These are phyloP conservation scores for Melangyna quadrimaculata DNA, from an alignment of 2,888 invertebrate genomes.

Conservation along the genomic window DNA sequence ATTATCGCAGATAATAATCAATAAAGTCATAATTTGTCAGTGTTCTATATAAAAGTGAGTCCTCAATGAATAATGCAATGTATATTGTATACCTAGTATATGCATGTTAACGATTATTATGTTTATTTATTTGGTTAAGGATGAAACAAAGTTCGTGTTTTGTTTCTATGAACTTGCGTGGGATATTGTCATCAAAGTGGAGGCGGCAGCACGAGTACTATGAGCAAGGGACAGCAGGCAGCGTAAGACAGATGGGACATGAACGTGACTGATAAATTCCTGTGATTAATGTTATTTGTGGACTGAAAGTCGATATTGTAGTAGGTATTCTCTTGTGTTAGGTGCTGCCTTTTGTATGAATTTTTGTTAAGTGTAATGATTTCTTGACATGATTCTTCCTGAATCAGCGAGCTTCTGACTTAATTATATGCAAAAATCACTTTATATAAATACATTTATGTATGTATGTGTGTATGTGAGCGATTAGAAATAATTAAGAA, in stretches of 20 bases:
- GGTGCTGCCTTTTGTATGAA: background rate
- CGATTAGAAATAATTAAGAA: conserved; percentile 8
- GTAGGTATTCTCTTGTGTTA: background rate
- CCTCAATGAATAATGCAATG: conserved; percentile 47
- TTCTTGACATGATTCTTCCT: conserved; percentile 23
- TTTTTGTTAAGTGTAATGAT: conserved; percentile 47
- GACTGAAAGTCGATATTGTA: conserved; percentile 8
- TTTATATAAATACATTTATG: background rate
- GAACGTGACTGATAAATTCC: conserved; percentile 50
- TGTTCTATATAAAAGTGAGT: conserved; percentile 17
- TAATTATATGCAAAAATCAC: background rate
- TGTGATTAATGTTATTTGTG: conserved; percentile 52
- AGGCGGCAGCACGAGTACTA: background rate
- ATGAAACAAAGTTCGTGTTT: background rate
- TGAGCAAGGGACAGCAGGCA: background rate
- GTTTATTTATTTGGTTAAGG: conserved; percentile 17
- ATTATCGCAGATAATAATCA: conserved; percentile 42
- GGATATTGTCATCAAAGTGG: background rate
- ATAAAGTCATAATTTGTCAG: conserved; percentile 45
- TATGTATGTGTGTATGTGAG: no score
- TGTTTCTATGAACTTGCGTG: background rate
- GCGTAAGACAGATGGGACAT: conserved; percentile 40
- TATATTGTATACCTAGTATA: no score
- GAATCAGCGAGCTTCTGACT: conserved; percentile 19
- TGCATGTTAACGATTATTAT: conserved; percentile 23